Evolutionary conservation across 2,888 invertebrate species (phyloP).

Genomic region (Nezara viridula): DNA sequence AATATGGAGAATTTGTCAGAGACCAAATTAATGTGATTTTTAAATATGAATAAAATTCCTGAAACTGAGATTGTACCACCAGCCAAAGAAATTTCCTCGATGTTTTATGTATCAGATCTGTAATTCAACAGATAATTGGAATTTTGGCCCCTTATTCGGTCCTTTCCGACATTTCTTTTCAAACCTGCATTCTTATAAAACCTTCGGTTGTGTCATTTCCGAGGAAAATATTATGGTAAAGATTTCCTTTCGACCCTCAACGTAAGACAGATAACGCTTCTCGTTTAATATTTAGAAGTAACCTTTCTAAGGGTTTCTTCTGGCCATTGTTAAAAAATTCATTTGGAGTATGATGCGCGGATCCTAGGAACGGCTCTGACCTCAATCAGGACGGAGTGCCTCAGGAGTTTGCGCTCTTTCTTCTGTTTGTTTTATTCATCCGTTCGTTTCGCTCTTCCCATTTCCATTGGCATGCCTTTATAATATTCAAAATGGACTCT

Average conservation of each 20-base stretch:
- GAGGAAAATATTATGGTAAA: not conserved
- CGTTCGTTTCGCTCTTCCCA: not conserved
- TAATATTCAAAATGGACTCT: not conserved
- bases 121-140: no score
- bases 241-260: not conserved
- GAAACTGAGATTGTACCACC: no score
- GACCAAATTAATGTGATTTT: no score
- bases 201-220: no score
- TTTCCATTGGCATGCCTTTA: not conserved
- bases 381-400: not conserved
- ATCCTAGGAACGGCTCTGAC: not conserved
- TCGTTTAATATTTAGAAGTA: not conserved
- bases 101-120: no score
- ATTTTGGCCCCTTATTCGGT: no score
- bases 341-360: not conserved
- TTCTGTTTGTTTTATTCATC: conserved; percentile 9
- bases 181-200: no score
- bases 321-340: not conserved
- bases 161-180: no score
- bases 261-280: not conserved
- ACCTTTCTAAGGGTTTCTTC: not conserved
- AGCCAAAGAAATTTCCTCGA: no score
- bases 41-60: no score
- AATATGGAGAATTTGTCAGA: no score
- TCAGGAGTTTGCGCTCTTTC: not conserved